Conservation (phyloP, 2,888 invertebrate genomes). For the Theodoxus fluviatilis region DNA sequence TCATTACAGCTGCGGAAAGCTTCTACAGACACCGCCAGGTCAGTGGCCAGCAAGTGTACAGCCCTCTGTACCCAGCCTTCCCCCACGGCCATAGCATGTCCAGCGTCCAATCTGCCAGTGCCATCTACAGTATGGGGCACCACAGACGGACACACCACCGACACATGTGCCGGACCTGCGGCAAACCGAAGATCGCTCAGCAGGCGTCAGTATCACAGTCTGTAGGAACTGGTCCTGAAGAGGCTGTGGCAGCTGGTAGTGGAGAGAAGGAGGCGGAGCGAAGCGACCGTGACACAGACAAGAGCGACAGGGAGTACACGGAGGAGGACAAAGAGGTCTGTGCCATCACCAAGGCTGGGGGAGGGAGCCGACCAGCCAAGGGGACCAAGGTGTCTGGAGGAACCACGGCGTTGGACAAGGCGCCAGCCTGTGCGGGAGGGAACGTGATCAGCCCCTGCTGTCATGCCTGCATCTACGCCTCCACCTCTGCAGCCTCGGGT, state of each 20-base stretch:
- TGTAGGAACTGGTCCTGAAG: conserved; percentile 1
- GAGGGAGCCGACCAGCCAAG: not conserved
- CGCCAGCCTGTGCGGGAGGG: too few relatives aligned
- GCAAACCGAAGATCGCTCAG: conserved; percentile 31
- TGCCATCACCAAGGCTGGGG: conserved; percentile 39
- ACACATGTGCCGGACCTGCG: conserved; percentile 33
- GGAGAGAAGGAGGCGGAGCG: too few relatives aligned
- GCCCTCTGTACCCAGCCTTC: too few relatives aligned
- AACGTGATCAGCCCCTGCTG: conserved; percentile 11
- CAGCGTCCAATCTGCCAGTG: too few relatives aligned
- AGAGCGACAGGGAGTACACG: conserved; percentile 41
- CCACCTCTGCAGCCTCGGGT: not conserved
- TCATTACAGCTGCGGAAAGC: too few relatives aligned
- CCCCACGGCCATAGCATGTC: too few relatives aligned
- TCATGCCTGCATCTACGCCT: conserved; percentile 5
- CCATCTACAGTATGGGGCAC: too few relatives aligned
- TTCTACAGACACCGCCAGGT: too few relatives aligned
- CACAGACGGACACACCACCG: too few relatives aligned
- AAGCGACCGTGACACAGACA: conserved; percentile 33
- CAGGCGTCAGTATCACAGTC: too few relatives aligned
- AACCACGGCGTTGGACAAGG: not conserved
- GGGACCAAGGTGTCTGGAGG: conserved; percentile 3
- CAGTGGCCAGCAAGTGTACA: too few relatives aligned
- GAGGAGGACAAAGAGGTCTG: conserved; percentile 55
- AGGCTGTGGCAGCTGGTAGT: conserved; percentile 20